phyloP scores from a whole-genome alignment of 2,113 vertebrate genomes.

The Albula goreensis region DNA sequence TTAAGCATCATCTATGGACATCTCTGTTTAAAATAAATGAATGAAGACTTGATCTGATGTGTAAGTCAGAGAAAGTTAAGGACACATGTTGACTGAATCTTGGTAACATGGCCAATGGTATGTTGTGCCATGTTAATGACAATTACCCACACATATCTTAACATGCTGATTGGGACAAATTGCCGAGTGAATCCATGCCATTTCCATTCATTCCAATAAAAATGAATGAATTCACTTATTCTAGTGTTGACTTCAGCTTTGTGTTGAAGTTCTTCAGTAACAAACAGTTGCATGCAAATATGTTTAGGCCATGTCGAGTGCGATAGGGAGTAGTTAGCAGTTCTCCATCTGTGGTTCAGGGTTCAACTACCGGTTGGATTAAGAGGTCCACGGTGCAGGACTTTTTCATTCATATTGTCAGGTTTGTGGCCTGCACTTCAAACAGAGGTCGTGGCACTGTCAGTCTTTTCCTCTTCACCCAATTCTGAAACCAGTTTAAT shows the following conservation, averaged over 20 bases:
- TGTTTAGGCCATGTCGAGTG: constrained; percentile 69
- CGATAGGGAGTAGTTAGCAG: constrained; percentile 57
- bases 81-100: too few species aligned
- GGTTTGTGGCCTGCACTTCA: constrained; percentile 49
- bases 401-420: constrained; percentile 64
- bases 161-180: neutral
- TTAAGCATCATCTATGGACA: too few species aligned
- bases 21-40: too few species aligned
- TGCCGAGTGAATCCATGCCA: neutral
- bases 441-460: constrained; percentile 34
- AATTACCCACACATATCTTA: too few species aligned
- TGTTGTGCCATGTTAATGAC: too few species aligned
- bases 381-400: constrained; percentile 41
- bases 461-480: constrained; percentile 8
- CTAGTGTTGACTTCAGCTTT: neutral
- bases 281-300: neutral
- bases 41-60: too few species aligned
- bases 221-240: neutral
- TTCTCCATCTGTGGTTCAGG: constrained; percentile 39
- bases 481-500: constrained; percentile 23
- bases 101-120: too few species aligned
- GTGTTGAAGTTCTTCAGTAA: constrained; percentile 10
- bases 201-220: neutral
- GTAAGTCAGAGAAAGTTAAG: too few species aligned
- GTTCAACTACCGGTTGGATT: constrained; percentile 54